A percentile compares a stretch with the other conserved stretches of the same genome.
Evolutionary conservation across 2,113 vertebrate species (phyloP).

Genomic region (Azemiops feae): DNA sequence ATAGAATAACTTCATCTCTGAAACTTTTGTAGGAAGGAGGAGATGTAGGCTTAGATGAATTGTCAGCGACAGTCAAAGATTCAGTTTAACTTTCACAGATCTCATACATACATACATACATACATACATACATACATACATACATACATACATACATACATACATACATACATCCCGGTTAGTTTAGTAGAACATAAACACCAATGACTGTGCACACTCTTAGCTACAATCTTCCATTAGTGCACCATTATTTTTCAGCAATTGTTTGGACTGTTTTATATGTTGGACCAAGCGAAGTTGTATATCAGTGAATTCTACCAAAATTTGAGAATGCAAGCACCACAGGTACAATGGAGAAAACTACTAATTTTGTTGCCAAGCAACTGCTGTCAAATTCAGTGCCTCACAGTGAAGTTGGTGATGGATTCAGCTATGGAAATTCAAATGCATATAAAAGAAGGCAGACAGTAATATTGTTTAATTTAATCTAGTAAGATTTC

Average conservation of each 20-base stretch:
- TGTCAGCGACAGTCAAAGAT: background rate
- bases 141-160: background rate
- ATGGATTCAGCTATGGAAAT: slow-evolving; percentile 48
- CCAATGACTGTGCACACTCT: background rate
- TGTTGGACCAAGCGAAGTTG: background rate
- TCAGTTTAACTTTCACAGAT: background rate
- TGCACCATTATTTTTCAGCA: background rate
- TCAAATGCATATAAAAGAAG: slow-evolving; percentile 45
- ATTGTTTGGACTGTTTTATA: background rate
- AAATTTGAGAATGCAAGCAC: slow-evolving; percentile 16
- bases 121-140: background rate
- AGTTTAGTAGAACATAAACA: background rate
- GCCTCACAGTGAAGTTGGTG: slow-evolving; percentile 31
- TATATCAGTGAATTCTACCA: slow-evolving; percentile 28
- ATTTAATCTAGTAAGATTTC: background rate
- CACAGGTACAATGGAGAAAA: slow-evolving; percentile 40
- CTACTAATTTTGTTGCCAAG: slow-evolving; percentile 57
- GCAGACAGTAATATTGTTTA: background rate
- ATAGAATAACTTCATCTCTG: background rate
- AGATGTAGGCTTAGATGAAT: background rate
- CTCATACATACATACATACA: background rate
- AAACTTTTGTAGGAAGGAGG: background rate
- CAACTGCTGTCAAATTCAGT: slow-evolving; percentile 54
- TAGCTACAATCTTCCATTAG: background rate
- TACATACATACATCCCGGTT: no score